Percentiles rank a stretch among this genome's conserved stretches.
Conservation (phyloP, 2,113 vertebrate genomes). For the Muscicapa adusta region DNA sequence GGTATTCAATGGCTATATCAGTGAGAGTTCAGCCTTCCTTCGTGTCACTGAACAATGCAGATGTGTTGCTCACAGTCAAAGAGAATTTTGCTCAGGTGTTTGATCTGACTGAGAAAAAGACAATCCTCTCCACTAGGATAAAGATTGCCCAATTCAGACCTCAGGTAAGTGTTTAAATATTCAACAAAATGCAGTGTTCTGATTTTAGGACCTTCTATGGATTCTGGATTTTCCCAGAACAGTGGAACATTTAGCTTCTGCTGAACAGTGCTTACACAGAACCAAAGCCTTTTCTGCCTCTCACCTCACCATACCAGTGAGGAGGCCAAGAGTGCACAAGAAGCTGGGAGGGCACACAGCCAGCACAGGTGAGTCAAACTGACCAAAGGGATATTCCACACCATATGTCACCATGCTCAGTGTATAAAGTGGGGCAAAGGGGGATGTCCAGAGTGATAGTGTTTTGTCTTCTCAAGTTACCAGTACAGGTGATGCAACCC, state of each 20-base stretch:
- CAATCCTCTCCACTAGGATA: neutral
- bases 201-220: neutral
- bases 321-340: neutral
- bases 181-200: neutral
- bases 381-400: neutral
- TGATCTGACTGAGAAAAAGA: neutral
- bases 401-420: neutral
- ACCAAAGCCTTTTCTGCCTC: neutral
- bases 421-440: neutral
- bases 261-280: neutral
- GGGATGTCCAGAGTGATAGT: rapidly evolving
- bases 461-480: neutral
- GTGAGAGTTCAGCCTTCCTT: neutral
- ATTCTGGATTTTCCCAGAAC: neutral
- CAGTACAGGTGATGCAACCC: too few species aligned
- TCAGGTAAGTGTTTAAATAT: neutral
- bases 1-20: neutral
- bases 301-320: neutral
- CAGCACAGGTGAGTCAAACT: too few species aligned
- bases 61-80: neutral
- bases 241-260: neutral
- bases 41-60: neutral
- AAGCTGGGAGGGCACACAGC: neutral
- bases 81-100: neutral
- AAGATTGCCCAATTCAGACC: neutral